Evolutionary conservation across 2,888 invertebrate genomes (phyloP).

Genomic region (Operophtera brumata): DNA sequence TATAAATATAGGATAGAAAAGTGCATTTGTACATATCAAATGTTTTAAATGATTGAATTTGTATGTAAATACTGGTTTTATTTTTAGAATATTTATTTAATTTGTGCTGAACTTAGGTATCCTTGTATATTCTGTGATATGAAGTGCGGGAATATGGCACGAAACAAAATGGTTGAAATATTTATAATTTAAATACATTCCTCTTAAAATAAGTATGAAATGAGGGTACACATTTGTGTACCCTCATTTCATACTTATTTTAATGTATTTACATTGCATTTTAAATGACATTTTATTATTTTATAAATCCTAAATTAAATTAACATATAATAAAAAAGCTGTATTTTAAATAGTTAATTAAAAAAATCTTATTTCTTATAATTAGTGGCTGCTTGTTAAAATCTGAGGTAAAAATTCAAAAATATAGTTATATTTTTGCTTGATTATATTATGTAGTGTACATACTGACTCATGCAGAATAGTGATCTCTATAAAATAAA

Average conservation of each 20-base stretch:
- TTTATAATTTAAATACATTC: slow-evolving; percentile 24
- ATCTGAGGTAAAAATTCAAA: background rate
- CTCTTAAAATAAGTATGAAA: slow-evolving; percentile 23
- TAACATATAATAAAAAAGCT: slow-evolving; percentile 31
- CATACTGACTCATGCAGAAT: slow-evolving; percentile 23
- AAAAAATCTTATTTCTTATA: background rate
- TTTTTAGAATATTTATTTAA: background rate
- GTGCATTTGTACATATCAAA: no score
- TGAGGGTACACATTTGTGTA: slow-evolving; percentile 40
- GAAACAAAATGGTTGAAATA: slow-evolving; percentile 3
- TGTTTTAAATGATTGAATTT: background rate
- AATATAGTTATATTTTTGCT: slow-evolving; percentile 7
- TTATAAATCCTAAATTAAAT: slow-evolving; percentile 39
- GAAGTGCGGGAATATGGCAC: slow-evolving; percentile 19
- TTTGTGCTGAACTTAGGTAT: slow-evolving; percentile 16
- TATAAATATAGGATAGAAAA: no score
- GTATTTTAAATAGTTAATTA: background rate
- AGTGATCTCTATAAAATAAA: slow-evolving; percentile 34
- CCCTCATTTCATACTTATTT: no score
- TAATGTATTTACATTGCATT: slow-evolving; percentile 23
- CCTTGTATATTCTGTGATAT: slow-evolving; percentile 25
- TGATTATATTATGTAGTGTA: background rate
- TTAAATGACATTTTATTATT: slow-evolving; percentile 25
- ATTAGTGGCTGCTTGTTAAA: slow-evolving; percentile 12
- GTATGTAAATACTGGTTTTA: background rate